Base-by-base conservation (phyloP, 2,797 vertebrate species). In the Iguana delicatissima region DNA sequence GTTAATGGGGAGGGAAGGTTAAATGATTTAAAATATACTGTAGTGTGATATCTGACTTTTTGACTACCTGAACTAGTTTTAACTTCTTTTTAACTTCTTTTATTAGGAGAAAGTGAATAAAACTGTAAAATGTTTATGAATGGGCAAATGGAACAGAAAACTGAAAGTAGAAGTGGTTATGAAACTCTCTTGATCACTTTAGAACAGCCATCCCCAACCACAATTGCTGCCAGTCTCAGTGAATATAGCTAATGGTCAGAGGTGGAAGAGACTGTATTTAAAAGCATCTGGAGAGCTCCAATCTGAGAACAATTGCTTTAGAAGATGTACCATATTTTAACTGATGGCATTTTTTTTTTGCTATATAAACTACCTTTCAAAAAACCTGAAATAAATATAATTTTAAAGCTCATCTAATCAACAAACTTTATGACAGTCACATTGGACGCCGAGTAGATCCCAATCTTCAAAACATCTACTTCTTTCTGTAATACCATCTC, bases 401-500 rank as follows among this genome's bases (percentile, higher is more conserved):
- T 35, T 59, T 6, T 22, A 83, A 62, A 38, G n/a, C 9, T 35
- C 24, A 42, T 42, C 55, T 83, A 38, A 38, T 57, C 32, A 62
- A 83, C 22, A 13, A 38, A 83, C 20, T 83, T 83, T 42, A 62
- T 38, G 57, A 38, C 20, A 29, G 62, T 67, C n/a, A 74, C 50
- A 46, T 6, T 69, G 62, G 69, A 55, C 35, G 84, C 73, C 69
- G 64, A 74, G 14, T 29, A 72, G 4, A n/a, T 85, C 24, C 81
- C 35, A 24, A 42, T 67, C 83, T 86, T 86, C 84, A 52, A 74
- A 76, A 24, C 38, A 7, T 8, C 13, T 67, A 10, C 76, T 22
- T 38, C 57, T 90, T 90, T 89, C 90, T 50, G 18, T 38, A 42
- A 89, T 79, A 93, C 88, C 26, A 35, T 80, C 81, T 88, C 26